phyloP scores from a whole-genome alignment of 2,797 vertebrate species.

The Atherinosoma microstoma region DNA sequence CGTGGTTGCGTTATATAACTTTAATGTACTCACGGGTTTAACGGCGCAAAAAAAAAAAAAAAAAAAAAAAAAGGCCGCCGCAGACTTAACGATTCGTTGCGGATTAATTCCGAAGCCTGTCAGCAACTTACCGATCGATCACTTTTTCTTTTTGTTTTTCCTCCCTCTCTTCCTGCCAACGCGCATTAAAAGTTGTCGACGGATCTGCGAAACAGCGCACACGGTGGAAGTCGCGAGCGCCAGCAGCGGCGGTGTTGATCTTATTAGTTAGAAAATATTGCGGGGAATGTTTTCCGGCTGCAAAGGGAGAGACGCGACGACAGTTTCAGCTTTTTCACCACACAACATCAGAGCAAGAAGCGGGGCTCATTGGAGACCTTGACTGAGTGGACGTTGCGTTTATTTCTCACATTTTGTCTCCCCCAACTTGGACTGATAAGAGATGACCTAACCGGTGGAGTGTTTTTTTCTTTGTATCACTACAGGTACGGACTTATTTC shows the following conservation, averaged over 20 bases:
- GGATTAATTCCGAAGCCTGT: constrained; percentile 35
- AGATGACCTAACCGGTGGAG: constrained; percentile 66
- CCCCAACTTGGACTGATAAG: constrained; percentile 42
- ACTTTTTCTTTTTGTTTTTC: constrained; percentile 22
- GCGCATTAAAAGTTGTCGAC: constrained; percentile 72
- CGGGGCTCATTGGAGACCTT: constrained; percentile 7
- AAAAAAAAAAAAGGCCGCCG: constrained; percentile 1
- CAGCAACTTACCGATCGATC: constrained; percentile 6
- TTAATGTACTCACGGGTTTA: constrained; percentile 56
- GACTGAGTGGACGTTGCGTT: constrained; percentile 44
- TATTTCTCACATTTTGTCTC: constrained; percentile 29
- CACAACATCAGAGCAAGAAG: constrained; percentile 23
- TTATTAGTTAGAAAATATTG: constrained; percentile 34
- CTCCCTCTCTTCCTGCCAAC: constrained; percentile 8
- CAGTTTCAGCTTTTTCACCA: constrained; percentile 31
- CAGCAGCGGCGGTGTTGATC: constrained; percentile 53
- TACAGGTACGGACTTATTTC: constrained; percentile 59
- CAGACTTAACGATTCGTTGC: constrained; percentile 8
- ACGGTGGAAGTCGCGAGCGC: constrained; percentile 38
- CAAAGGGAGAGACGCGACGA: neutral
- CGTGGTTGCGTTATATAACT: constrained; percentile 75
- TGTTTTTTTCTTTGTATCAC: constrained; percentile 14
- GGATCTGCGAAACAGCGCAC: constrained; percentile 47
- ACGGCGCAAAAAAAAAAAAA: constrained; percentile 37
- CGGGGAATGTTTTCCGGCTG: constrained; percentile 42